Percentiles rank a stretch among this genome's conserved stretches.
Evolutionary conservation across 2,888 invertebrate genomes (phyloP).

Genomic region (Hyalella azteca): DNA sequence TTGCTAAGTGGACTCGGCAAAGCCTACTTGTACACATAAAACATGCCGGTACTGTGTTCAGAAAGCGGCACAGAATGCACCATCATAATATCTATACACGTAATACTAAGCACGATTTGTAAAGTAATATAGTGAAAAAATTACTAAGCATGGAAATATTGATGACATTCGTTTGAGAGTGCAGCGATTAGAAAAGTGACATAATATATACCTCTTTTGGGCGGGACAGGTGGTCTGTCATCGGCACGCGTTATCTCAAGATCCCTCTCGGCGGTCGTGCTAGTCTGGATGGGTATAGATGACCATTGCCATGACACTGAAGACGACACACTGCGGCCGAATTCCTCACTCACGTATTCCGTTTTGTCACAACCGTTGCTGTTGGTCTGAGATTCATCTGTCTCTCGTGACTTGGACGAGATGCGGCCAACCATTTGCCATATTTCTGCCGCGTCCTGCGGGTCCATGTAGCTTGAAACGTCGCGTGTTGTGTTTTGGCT

Average conservation of each 20-base stretch:
- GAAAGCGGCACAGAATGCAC: too few relatives aligned
- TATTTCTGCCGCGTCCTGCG: conserved; percentile 32
- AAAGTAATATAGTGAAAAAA: too few relatives aligned
- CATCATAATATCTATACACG: too few relatives aligned
- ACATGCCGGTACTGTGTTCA: too few relatives aligned
- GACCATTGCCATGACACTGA: conserved; percentile 13
- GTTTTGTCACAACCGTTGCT: background rate
- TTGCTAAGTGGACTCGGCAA: conserved; percentile 15
- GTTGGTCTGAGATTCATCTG: background rate
- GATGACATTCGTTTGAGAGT: too few relatives aligned
- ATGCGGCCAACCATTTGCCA: conserved; percentile 34
- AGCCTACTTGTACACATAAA: conserved; percentile 27
- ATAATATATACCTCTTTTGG: conserved; percentile 35
- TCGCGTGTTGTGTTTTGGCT: conserved; percentile 4
- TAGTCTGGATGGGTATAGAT: background rate
- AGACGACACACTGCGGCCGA: background rate
- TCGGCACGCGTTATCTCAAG: conserved; percentile 1
- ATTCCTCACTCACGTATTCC: background rate
- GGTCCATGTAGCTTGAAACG: conserved; percentile 7
- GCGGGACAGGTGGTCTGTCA: conserved; percentile 13
- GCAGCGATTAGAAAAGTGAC: too few relatives aligned
- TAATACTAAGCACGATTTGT: too few relatives aligned
- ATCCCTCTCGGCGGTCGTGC: background rate
- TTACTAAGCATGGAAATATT: too few relatives aligned
- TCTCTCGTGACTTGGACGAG: background rate